phyloP scores from a whole-genome alignment of 2,888 invertebrate species.

The Stenchaetothrips biformis region DNA sequence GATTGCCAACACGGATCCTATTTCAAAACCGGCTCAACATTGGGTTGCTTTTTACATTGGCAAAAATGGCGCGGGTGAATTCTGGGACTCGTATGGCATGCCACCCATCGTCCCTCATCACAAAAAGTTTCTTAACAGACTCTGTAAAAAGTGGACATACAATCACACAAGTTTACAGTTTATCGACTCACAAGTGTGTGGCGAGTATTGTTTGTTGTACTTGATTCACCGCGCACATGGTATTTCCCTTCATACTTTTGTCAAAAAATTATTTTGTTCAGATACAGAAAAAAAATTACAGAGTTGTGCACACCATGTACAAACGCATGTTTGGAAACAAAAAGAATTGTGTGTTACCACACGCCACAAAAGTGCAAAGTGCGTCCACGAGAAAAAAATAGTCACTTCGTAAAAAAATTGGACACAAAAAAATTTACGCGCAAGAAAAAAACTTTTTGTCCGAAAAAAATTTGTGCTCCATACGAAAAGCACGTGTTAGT shows the following conservation, averaged over 20 bases:
- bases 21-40: not conserved
- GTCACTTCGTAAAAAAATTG: not conserved
- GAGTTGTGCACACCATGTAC: too few species aligned
- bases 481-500: too few species aligned
- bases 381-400: not conserved
- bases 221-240: not conserved
- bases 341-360: not conserved
- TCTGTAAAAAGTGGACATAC: not conserved
- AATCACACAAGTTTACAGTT: not conserved
- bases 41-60: not conserved
- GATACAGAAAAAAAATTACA: not conserved
- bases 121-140: not conserved
- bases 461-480: too few species aligned
- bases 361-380: too few species aligned
- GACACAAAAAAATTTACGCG: not conserved
- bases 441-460: not conserved
- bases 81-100: conserved; percentile 7
- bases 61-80: not conserved
- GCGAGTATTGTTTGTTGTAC: not conserved
- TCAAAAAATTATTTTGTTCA: not conserved
- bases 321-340: not conserved
- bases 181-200: not conserved
- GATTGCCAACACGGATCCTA: not conserved
- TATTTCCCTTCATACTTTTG: not conserved
- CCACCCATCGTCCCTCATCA: not conserved